A percentile compares a stretch with the other conserved stretches of the same genome.
Conservation (phyloP, 2,113 vertebrate species). For the Clupea harengus region DNA sequence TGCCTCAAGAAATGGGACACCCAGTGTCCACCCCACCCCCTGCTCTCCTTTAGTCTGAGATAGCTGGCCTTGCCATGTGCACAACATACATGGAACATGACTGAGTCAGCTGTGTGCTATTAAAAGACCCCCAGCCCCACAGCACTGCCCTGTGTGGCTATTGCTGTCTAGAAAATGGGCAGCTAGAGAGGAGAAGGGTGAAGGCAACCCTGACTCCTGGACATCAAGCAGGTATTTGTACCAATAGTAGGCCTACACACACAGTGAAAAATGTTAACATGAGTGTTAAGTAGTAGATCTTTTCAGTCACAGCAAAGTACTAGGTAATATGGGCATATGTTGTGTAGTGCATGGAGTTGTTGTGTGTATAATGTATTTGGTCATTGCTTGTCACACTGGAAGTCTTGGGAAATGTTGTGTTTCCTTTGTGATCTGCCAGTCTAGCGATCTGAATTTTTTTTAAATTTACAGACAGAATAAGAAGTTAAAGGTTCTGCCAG, state of each 20-base stretch:
- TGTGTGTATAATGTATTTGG: neutral
- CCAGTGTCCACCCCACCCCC: neutral
- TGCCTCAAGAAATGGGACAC: conserved; percentile 10
- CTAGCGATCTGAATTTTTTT: neutral
- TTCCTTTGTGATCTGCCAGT: neutral
- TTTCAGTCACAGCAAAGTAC: too few relatives aligned
- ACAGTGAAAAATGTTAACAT: neutral
- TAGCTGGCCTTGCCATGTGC: conserved; percentile 52
- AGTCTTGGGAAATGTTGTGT: neutral
- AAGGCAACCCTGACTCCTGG: neutral
- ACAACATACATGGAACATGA: conserved; percentile 57
- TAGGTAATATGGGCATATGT: neutral
- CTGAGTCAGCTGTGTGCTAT: conserved; percentile 73
- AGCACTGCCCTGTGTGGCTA: conserved; percentile 30
- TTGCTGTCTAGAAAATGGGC: conserved; percentile 26
- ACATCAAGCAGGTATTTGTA: neutral
- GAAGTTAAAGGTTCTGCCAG: neutral
- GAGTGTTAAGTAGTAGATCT: neutral
- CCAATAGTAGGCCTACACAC: neutral
- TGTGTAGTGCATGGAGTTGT: neutral
- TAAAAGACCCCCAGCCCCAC: conserved; percentile 65
- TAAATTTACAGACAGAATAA: neutral
- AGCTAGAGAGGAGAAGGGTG: conserved; percentile 22
- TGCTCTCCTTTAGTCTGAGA: conserved; percentile 11
- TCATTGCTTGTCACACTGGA: neutral